A percentile compares a stretch with the other conserved stretches of the same genome.
Conservation (phyloP, 2,888 invertebrate species). For the Ganaspis brasiliensis region DNA sequence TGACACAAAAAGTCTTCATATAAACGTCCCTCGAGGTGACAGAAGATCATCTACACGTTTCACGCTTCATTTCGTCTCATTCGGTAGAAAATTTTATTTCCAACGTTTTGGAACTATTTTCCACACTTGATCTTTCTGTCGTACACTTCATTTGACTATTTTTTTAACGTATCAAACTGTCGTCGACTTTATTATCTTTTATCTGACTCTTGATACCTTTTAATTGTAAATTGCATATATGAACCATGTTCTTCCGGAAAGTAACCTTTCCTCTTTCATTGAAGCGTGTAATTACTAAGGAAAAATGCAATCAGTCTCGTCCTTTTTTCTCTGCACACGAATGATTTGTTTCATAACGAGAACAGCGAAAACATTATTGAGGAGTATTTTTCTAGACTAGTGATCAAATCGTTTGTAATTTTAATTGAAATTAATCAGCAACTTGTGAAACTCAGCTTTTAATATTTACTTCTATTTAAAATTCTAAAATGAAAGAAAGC, state of each 20-base stretch:
- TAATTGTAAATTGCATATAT: neutral
- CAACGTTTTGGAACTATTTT: neutral
- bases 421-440: neutral
- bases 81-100: neutral
- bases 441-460: neutral
- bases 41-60: neutral
- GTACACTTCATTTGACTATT: constrained; percentile 21
- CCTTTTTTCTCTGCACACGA: neutral
- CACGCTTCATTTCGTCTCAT: constrained; percentile 9
- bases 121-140: neutral
- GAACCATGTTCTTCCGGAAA: neutral
- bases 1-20: neutral
- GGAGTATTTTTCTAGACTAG: neutral
- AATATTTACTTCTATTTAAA: neutral
- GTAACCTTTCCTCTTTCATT: neutral
- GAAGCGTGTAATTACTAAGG: neutral
- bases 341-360: neutral
- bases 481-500: constrained; percentile 1
- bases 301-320: neutral
- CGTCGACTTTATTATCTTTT: neutral
- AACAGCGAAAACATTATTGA: neutral
- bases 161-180: neutral
- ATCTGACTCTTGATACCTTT: neutral
- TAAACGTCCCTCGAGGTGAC: constrained; percentile 26
- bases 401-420: constrained; percentile 12